Conservation (phyloP, 2,797 vertebrate species). For the Sphenodon punctatus region DNA sequence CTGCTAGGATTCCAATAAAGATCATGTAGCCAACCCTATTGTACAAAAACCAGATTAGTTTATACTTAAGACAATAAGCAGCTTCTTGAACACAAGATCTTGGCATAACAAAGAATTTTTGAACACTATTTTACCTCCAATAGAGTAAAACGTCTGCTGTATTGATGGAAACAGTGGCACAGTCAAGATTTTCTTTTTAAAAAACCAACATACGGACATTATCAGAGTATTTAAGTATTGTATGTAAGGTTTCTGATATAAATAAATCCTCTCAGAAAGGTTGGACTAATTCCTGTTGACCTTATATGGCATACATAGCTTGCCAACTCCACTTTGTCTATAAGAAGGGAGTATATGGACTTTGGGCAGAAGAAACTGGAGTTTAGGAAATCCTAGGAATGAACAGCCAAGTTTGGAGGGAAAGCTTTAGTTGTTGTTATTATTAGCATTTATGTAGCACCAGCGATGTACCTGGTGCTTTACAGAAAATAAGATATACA, state of each 20-base stretch:
- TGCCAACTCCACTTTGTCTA: background rate
- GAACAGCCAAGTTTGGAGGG: background rate
- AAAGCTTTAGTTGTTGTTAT: too few species aligned
- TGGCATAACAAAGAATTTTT: background rate
- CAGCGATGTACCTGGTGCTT: too few species aligned
- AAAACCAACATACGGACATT: background rate
- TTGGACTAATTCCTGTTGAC: background rate
- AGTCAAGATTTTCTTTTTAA: background rate
- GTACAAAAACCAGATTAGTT: too few species aligned
- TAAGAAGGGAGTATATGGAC: background rate
- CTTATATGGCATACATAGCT: background rate
- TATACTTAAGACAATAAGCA: too few species aligned
- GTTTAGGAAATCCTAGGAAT: background rate
- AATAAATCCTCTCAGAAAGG: background rate
- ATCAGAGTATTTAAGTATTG: background rate
- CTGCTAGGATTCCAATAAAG: too few species aligned
- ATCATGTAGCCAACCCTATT: too few species aligned
- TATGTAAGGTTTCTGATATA: fast-evolving
- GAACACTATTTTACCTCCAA: background rate
- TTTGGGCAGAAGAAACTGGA: background rate
- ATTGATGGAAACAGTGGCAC: fast-evolving
- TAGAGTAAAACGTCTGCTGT: fast-evolving
- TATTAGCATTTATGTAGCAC: too few species aligned
- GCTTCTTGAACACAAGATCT: too few species aligned
- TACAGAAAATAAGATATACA: too few species aligned